phyloP scores from a whole-genome alignment of 2,113 vertebrate species.

The Silurus glanis region DNA sequence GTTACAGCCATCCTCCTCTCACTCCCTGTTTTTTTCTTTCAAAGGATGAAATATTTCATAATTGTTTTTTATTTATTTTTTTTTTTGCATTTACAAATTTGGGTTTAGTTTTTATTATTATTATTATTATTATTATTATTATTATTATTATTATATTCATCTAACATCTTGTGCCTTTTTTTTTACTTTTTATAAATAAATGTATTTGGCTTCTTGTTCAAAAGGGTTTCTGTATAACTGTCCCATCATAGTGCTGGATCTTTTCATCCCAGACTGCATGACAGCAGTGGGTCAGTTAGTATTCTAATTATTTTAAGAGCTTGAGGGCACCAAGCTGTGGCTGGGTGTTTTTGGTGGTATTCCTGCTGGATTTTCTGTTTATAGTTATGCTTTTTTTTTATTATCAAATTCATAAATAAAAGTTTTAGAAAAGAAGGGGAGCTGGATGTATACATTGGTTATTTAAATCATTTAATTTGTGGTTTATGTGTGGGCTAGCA shows the following conservation, averaged over 20 bases:
- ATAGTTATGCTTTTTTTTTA: neutral
- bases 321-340: neutral
- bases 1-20: neutral
- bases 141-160: no score
- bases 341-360: neutral
- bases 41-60: neutral
- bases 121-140: no score
- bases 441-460: neutral
- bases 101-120: no score
- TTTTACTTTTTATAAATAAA: neutral
- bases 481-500: neutral
- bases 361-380: neutral
- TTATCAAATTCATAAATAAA: slow-evolving; percentile 30
- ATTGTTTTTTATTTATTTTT: neutral
- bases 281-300: neutral
- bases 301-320: slow-evolving; percentile 9
- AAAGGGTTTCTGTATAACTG: slow-evolving; percentile 2
- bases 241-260: neutral
- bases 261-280: neutral
- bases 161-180: neutral
- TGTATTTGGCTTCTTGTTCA: slow-evolving; percentile 20
- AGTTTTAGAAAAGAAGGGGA: neutral
- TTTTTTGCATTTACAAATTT: neutral
- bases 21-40: neutral
- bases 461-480: neutral